These are phyloP conservation scores for Ectemnius continuus DNA, from an alignment of 2,888 invertebrate species.

Conservation along the genomic window DNA sequence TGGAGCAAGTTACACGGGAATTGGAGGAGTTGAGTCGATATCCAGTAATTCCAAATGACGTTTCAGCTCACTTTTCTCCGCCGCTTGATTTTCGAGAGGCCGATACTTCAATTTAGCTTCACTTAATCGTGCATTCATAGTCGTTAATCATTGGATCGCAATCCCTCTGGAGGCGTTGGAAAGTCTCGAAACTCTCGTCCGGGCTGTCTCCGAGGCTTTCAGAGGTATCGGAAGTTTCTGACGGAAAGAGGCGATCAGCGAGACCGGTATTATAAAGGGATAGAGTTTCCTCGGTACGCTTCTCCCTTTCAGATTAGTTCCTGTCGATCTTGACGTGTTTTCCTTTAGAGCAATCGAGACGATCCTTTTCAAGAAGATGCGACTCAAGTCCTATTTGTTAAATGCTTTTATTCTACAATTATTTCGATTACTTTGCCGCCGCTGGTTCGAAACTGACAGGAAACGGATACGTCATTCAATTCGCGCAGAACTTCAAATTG, in stretches of 20 bases:
- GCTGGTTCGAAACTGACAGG: too few relatives aligned
- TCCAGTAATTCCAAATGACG: conserved; percentile 1
- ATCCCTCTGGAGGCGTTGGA: conserved; percentile 1
- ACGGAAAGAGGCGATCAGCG: neutral
- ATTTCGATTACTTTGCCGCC: too few relatives aligned
- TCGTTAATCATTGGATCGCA: conserved; percentile 19
- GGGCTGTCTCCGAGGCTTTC: neutral
- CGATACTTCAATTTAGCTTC: conserved; percentile 12
- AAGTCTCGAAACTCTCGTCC: neutral
- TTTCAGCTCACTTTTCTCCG: neutral
- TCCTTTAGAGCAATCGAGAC: neutral
- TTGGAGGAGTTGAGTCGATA: neutral
- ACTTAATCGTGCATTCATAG: neutral
- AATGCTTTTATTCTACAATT: too few relatives aligned
- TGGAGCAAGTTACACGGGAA: too few relatives aligned
- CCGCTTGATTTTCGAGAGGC: neutral
- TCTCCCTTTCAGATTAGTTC: conserved; percentile 3
- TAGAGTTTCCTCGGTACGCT: neutral
- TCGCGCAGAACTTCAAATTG: too few relatives aligned
- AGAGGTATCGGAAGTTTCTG: conserved; percentile 6
- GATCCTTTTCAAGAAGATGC: too few relatives aligned
- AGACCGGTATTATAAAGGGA: neutral
- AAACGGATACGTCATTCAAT: too few relatives aligned
- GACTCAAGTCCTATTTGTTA: too few relatives aligned
- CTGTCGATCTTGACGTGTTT: neutral